Conservation (phyloP, 2,113 vertebrate species). For the Eurypyga helias region DNA sequence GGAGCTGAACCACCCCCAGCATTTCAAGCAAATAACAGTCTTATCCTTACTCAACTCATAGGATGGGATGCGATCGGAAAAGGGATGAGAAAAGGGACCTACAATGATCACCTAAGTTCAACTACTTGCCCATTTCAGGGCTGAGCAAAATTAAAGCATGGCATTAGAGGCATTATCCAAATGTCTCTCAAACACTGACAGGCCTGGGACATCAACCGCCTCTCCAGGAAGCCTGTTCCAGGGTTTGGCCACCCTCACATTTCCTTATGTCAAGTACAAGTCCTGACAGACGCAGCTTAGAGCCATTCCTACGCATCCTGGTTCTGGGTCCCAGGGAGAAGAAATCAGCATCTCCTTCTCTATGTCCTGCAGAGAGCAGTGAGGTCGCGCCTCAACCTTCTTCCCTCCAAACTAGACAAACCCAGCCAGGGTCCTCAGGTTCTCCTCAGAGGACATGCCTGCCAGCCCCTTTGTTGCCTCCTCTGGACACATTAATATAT, state of each 20-base stretch:
- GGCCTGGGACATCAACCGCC: not conserved
- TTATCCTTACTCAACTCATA: not conserved
- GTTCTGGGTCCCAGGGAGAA: not conserved
- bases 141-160: not conserved
- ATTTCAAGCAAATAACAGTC: not conserved
- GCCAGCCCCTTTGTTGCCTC: too few relatives aligned
- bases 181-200: not conserved
- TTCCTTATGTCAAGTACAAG: not conserved
- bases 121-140: not conserved
- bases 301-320: not conserved
- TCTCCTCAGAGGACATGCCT: not conserved
- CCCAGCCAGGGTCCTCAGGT: not conserved
- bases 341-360: not conserved
- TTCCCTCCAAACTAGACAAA: not conserved
- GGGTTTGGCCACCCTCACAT: not conserved
- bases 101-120: not conserved
- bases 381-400: too few relatives aligned
- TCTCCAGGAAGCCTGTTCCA: not conserved
- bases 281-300: not conserved
- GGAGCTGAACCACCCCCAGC: not conserved
- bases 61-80: too few relatives aligned
- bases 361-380: rapidly evolving
- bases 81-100: not conserved
- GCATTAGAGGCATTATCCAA: not conserved
- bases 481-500: not conserved